Evolutionary conservation across 1,140 invertebrate species (phyloP).

Genomic region (Drosophila malerkotliana): DNA sequence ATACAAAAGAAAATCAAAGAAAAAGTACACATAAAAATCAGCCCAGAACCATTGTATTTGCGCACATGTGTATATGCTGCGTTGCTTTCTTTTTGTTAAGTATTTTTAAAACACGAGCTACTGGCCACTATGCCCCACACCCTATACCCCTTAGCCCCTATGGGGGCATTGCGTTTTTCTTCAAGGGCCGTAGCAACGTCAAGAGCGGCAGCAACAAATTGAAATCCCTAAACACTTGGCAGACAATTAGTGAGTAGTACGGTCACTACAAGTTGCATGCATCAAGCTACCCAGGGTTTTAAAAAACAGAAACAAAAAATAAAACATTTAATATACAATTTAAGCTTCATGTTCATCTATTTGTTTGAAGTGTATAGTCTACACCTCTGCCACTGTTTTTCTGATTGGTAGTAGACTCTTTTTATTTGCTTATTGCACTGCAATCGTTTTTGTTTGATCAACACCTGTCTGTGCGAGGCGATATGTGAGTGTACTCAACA

Average conservation of each 20-base stretch:
- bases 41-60: slow-evolving; percentile 52
- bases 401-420: slow-evolving; percentile 31
- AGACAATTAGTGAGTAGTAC: slow-evolving; percentile 72
- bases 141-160: neutral
- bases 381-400: slow-evolving; percentile 1
- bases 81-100: slow-evolving; percentile 34
- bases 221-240: slow-evolving; percentile 65
- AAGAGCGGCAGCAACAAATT: slow-evolving; percentile 56
- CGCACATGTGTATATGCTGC: slow-evolving; percentile 28
- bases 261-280: slow-evolving; percentile 40
- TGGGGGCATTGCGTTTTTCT: slow-evolving; percentile 29
- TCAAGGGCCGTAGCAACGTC: slow-evolving; percentile 32
- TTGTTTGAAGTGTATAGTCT: neutral
- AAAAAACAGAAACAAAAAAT: neutral
- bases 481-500: slow-evolving; percentile 21
- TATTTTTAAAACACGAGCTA: slow-evolving; percentile 70
- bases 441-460: slow-evolving; percentile 51
- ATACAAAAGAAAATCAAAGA: slow-evolving; percentile 38
- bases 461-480: slow-evolving; percentile 28
- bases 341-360: too few species aligned
- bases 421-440: slow-evolving; percentile 52
- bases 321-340: neutral
- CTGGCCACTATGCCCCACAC: neutral
- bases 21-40: slow-evolving; percentile 38
- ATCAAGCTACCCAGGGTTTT: neutral